Base-by-base conservation (phyloP, 2,797 vertebrate genomes). In the Neopelma chrysocephalum region DNA sequence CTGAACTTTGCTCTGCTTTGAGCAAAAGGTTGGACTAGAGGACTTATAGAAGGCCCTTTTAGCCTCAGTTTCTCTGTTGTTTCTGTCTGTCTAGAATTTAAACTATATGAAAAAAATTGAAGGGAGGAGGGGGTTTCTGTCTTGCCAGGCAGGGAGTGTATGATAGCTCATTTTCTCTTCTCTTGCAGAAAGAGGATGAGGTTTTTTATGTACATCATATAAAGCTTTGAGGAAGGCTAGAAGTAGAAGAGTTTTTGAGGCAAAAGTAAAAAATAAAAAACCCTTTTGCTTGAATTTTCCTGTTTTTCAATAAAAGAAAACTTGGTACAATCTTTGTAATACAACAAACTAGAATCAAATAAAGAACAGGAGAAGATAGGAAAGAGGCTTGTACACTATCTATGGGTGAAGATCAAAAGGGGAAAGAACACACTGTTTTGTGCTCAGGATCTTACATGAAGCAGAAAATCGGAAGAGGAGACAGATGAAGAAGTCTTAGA, bases 371-470 rank as follows among this genome's bases (percentile, higher is more conserved):
- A 85, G 88, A 87, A 61, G 3, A 11, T 3, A 78, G 9, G 38
- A 88, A 86, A 78, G 77, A 91, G 29, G 15, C 34, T 75, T 77
- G 60, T 79, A 54, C 22, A 10, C 29, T 70, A 1, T 42, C 48
- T 71, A 68, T 83, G 62, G 26, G 20, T 84, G 23, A 90, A 94
- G 88, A 87, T 92, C 48, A 87, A 87, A 95, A 90, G 21, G 23
- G 10, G 19, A 40, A 96, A 56, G 75, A 82, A 66, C n/a, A 87
- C 26, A 48, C 6, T 50, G 38, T 54, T 82, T 89, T 71, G 40
- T 82, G 36, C 16, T 88, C 1, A 1, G n/a, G 29, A 71, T 78
- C 45, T 78, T 60, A 40, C 13, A 45, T 36, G 51, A 92, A 51
- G 25, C 19, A 72, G 62, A 69, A 73, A 86, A 79, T 43, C 10